Evolutionary conservation across 1,140 invertebrate species (phyloP).

Genomic region (Ericerus pela): DNA sequence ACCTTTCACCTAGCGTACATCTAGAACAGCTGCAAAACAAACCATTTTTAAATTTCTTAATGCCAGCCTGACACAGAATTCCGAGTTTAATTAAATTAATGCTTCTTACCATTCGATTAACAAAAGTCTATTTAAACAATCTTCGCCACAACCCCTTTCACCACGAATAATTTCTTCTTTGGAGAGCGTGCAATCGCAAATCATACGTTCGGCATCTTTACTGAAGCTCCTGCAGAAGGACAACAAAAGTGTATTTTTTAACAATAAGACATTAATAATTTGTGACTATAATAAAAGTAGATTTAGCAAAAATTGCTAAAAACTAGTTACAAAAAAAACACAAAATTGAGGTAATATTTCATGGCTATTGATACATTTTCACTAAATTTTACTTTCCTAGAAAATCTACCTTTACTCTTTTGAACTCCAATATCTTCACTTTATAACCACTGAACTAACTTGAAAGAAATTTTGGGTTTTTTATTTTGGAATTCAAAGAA

Average conservation of each 20-base stretch:
- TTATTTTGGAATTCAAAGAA: too few species aligned
- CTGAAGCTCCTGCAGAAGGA: constrained; percentile 31
- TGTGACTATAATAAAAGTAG: too few species aligned
- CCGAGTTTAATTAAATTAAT: background rate
- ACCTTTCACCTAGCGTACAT: constrained; percentile 72
- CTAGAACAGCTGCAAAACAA: constrained; percentile 58
- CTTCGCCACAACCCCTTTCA: constrained; percentile 78
- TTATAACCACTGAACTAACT: too few species aligned
- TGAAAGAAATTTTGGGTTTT: too few species aligned
- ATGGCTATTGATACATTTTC: too few species aligned
- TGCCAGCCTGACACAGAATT: background rate
- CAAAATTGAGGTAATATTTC: too few species aligned
- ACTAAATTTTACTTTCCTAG: too few species aligned
- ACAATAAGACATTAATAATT: too few species aligned
- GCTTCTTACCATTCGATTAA: constrained; percentile 87
- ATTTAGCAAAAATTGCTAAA: too few species aligned
- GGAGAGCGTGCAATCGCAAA: constrained; percentile 85
- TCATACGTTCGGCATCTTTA: constrained; percentile 82
- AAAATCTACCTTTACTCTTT: too few species aligned
- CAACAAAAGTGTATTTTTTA: background rate
- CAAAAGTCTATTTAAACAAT: constrained; percentile 89
- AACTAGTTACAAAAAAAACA: too few species aligned
- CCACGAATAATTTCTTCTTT: constrained; percentile 72
- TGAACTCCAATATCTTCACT: too few species aligned
- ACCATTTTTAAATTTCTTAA: constrained; percentile 6